These are phyloP conservation scores for Hippopotamyrus pictus DNA, from an alignment of 2,797 vertebrate genomes.

Conservation along the genomic window DNA sequence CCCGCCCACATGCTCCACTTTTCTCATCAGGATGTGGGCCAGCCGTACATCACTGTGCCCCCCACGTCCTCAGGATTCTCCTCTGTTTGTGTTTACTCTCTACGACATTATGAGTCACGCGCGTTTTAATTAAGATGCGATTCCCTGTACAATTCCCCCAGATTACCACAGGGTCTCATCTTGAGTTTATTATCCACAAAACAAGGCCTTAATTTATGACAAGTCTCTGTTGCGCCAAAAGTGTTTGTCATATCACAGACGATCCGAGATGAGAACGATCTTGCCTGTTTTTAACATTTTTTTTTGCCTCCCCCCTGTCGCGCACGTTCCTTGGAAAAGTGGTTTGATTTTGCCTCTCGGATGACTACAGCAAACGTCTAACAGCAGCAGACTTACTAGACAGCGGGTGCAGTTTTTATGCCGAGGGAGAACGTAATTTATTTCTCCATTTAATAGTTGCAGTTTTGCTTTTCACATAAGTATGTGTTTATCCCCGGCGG, in stretches of 20 bases:
- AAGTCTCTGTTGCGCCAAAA: slow-evolving; percentile 12
- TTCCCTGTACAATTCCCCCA: slow-evolving; percentile 25
- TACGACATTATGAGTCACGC: slow-evolving; percentile 20
- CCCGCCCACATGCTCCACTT: not conserved
- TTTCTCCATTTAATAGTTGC: not conserved
- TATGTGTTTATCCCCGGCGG: not conserved
- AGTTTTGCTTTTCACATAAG: slow-evolving; percentile 14
- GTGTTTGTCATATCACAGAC: slow-evolving; percentile 8
- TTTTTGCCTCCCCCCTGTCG: not conserved
- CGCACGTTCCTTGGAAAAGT: not conserved
- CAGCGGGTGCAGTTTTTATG: not conserved
- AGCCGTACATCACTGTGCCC: not conserved
- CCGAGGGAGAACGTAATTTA: not conserved
- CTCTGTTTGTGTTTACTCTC: slow-evolving; percentile 26
- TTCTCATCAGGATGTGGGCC: not conserved
- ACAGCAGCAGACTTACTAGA: not conserved
- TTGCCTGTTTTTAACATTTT: not conserved
- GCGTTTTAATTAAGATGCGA: slow-evolving; percentile 37
- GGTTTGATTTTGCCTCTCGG: not conserved
- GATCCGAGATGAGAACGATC: slow-evolving; percentile 12
- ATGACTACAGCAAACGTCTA: not conserved
- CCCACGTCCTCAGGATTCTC: not conserved
- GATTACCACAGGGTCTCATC: slow-evolving; percentile 31
- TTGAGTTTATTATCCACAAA: not conserved
- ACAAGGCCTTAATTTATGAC: slow-evolving; percentile 23